A percentile compares a stretch with the other conserved stretches of the same genome.
These are phyloP conservation scores for Coptotermes formosanus DNA, from an alignment of 1,140 invertebrate species.

Conservation along the genomic window DNA sequence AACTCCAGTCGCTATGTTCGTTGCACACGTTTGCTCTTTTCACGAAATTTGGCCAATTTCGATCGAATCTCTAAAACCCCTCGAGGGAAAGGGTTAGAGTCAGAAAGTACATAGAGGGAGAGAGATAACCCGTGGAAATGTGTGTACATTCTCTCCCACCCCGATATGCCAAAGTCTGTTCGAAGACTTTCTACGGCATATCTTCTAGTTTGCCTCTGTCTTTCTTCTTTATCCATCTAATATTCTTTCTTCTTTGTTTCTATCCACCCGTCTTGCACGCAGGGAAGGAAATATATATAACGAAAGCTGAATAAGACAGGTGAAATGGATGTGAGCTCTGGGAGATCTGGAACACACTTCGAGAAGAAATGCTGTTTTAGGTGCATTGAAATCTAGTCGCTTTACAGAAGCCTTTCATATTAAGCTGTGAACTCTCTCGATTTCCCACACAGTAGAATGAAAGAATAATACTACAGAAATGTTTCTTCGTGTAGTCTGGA, in stretches of 20 bases:
- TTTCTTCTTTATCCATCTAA: not conserved
- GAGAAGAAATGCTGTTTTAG: too few relatives aligned
- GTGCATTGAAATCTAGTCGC: too few relatives aligned
- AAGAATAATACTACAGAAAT: too few relatives aligned
- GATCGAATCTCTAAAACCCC: not conserved
- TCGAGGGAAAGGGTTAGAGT: not conserved
- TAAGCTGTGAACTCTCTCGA: too few relatives aligned
- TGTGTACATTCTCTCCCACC: not conserved
- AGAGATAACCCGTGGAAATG: not conserved
- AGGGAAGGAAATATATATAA: not conserved
- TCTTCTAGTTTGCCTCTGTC: not conserved
- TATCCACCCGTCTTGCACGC: not conserved
- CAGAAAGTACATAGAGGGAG: not conserved
- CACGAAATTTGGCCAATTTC: not conserved
- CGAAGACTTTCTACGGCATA: not conserved
- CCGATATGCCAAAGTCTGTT: too few relatives aligned
- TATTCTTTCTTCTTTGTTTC: not conserved
- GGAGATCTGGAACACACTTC: not conserved
- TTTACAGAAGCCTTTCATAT: too few relatives aligned
- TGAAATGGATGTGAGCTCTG: conserved; percentile 15
- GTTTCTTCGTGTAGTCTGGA: too few relatives aligned
- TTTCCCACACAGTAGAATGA: too few relatives aligned
- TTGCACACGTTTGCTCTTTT: not conserved
- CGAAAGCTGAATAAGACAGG: conserved; percentile 15
- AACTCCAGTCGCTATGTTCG: not conserved